Evolutionary conservation across 2,888 invertebrate species (phyloP).

Genomic region (Phengaris arion): DNA sequence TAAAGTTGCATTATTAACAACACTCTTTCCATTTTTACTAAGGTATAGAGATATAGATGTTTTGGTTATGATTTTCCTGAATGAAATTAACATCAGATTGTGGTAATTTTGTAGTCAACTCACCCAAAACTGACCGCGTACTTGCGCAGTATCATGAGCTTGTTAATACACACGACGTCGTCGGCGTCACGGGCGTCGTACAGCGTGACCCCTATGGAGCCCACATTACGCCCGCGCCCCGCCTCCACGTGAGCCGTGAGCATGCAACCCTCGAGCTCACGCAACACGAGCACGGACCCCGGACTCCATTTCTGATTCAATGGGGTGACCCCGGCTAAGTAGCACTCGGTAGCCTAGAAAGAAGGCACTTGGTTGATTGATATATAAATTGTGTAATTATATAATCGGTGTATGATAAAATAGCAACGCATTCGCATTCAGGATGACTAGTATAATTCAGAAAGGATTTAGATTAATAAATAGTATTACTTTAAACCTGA

Average conservation of each 20-base stretch:
- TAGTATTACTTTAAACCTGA: too few species aligned
- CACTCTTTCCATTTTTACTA: too few species aligned
- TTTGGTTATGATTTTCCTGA: too few species aligned
- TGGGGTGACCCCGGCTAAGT: conserved; percentile 65
- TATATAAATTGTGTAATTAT: too few species aligned
- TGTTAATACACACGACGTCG: conserved; percentile 57
- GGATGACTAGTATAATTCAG: too few species aligned
- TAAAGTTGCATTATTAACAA: too few species aligned
- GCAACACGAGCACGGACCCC: conserved; percentile 56
- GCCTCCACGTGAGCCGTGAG: conserved; percentile 62
- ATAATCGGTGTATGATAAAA: too few species aligned
- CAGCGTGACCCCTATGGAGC: conserved; percentile 60
- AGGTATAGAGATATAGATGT: too few species aligned
- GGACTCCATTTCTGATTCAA: conserved; percentile 62
- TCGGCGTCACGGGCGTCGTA: conserved; percentile 53
- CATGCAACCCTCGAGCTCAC: conserved; percentile 46
- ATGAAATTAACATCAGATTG: too few species aligned
- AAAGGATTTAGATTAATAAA: too few species aligned
- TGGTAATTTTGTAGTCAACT: conserved; percentile 30
- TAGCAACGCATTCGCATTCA: too few species aligned
- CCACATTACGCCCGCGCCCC: conserved; percentile 43
- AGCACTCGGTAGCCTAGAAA: conserved; percentile 62
- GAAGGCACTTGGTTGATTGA: not conserved
- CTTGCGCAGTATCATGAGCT: conserved; percentile 64
- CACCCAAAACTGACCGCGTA: conserved; percentile 67